Percentiles rank a stretch among this genome's conserved stretches.
These are phyloP conservation scores for Drosophila oshimai DNA, from an alignment of 1,140 invertebrate species.

Conservation along the genomic window DNA sequence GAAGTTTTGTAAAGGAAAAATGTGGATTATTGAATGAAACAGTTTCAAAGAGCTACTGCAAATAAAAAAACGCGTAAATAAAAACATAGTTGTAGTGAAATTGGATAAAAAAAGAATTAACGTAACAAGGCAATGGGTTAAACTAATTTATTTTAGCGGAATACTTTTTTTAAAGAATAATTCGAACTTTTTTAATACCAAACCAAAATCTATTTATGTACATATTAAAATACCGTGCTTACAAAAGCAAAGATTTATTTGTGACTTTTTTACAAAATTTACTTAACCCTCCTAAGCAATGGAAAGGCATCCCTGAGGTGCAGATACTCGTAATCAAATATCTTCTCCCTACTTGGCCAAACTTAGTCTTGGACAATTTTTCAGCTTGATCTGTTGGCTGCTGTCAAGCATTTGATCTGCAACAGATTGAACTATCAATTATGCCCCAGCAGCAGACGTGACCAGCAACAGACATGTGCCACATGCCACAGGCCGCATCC, in stretches of 20 bases:
- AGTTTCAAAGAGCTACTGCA: neutral
- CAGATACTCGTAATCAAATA: constrained; percentile 9
- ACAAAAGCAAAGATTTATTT: too few relatives aligned
- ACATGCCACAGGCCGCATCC: constrained; percentile 26
- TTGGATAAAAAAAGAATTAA: too few relatives aligned
- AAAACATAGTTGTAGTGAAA: too few relatives aligned
- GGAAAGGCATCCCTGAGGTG: too few relatives aligned
- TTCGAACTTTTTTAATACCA: too few relatives aligned
- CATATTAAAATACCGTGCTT: too few relatives aligned
- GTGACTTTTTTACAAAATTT: neutral
- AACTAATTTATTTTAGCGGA: too few relatives aligned
- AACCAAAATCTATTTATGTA: too few relatives aligned
- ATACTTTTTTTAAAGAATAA: too few relatives aligned
- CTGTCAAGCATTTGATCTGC: constrained; percentile 79
- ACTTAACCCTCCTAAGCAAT: neutral
- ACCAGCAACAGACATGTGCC: constrained; percentile 51
- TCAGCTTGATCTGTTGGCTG: constrained; percentile 77
- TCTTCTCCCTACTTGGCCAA: neutral
- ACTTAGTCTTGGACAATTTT: constrained; percentile 53
- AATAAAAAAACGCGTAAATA: neutral
- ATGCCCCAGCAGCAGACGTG: constrained; percentile 59
- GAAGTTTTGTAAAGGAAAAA: constrained; percentile 2
- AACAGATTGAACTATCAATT: constrained; percentile 80
- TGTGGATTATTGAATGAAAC: neutral
- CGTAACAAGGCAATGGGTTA: too few relatives aligned